phyloP scores from a whole-genome alignment of 2,888 invertebrate species.

The Dynastes maya region DNA sequence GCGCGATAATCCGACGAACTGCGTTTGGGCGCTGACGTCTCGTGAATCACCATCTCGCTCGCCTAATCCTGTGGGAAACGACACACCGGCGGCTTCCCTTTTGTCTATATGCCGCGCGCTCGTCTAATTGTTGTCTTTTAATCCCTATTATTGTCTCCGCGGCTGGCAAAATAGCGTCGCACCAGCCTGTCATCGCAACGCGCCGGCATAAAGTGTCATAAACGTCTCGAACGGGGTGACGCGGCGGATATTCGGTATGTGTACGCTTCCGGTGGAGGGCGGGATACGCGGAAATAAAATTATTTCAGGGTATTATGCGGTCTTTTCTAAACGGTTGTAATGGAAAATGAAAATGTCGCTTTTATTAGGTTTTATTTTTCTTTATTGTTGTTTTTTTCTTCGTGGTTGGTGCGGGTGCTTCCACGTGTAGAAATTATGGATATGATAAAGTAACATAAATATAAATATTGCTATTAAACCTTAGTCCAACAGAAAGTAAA shows the following conservation, averaged over 20 bases:
- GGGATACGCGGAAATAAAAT: neutral
- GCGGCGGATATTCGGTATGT: neutral
- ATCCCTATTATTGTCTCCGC: constrained; percentile 69
- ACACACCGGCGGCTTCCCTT: constrained; percentile 63
- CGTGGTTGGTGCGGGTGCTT: neutral
- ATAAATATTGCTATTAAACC: neutral
- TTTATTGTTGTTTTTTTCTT: no score
- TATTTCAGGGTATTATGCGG: constrained; percentile 16
- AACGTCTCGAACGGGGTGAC: constrained; percentile 54
- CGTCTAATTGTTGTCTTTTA: constrained; percentile 69
- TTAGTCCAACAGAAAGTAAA: neutral
- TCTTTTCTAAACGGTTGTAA: no score
- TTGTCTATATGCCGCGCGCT: constrained; percentile 56
- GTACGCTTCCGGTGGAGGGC: neutral
- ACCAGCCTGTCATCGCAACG: constrained; percentile 64
- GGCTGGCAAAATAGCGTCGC: constrained; percentile 66
- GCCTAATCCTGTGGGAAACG: constrained; percentile 69
- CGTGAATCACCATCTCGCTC: constrained; percentile 67
- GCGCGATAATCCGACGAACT: constrained; percentile 48
- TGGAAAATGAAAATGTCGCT: constrained; percentile 36
- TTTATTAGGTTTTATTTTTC: constrained; percentile 27
- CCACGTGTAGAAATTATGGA: neutral
- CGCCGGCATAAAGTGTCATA: constrained; percentile 61
- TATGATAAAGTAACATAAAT: neutral
- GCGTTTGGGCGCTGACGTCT: constrained; percentile 54